Percentiles rank a stretch among this genome's conserved stretches.
phyloP scores from a whole-genome alignment of 2,113 vertebrate genomes.

The Entelurus aequoreus region DNA sequence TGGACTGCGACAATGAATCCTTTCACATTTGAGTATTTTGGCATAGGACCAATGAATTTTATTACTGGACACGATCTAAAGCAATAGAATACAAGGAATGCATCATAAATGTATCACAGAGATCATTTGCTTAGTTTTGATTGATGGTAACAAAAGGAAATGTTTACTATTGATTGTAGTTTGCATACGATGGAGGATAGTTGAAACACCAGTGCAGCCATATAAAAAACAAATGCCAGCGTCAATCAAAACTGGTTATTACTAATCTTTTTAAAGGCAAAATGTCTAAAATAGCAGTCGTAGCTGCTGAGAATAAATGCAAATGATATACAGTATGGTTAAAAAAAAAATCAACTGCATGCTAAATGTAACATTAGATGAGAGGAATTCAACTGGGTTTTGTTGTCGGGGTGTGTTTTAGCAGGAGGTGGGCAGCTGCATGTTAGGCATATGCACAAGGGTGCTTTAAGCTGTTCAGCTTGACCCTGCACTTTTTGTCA shows the following conservation, averaged over 20 bases:
- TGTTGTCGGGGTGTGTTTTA: constrained; percentile 22
- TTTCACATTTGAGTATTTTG: background rate
- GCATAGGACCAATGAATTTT: background rate
- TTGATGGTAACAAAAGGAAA: too few relatives aligned
- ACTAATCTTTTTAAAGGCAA: background rate
- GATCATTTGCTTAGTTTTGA: too few relatives aligned
- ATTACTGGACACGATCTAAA: background rate
- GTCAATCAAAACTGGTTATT: too few relatives aligned
- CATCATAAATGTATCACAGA: too few relatives aligned
- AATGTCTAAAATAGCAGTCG: background rate
- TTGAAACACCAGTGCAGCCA: too few relatives aligned
- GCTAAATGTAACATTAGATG: background rate
- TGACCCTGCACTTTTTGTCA: constrained; percentile 24
- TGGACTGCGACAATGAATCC: background rate
- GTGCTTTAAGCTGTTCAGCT: constrained; percentile 33
- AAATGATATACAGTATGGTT: background rate
- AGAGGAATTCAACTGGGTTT: background rate
- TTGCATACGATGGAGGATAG: too few relatives aligned
- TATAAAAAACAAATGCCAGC: too few relatives aligned
- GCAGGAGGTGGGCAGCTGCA: constrained; percentile 45
- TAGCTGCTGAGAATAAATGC: background rate
- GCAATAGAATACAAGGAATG: background rate
- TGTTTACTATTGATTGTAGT: too few relatives aligned
- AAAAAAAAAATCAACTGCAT: background rate
- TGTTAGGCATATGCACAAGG: constrained; percentile 33